These are phyloP conservation scores for Lasioglossum zephyrum DNA, from an alignment of 2,888 invertebrate species.

Conservation along the genomic window DNA sequence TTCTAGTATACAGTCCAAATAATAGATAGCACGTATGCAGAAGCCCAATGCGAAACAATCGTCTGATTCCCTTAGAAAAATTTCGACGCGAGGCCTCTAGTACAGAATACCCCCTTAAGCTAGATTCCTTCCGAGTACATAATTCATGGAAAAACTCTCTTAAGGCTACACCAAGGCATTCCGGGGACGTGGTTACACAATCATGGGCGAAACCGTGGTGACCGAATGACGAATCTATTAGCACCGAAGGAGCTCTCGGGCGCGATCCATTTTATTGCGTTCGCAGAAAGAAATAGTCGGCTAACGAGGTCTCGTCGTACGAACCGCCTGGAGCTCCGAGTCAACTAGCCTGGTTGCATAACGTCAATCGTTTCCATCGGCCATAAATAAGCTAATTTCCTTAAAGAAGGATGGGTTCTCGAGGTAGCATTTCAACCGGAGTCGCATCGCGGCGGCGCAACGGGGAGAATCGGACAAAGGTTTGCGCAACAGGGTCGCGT, in stretches of 20 bases:
- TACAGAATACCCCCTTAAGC: background rate
- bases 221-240: constrained; percentile 28
- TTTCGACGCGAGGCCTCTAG: background rate
- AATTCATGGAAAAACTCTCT: constrained; percentile 11
- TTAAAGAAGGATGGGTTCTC: constrained; percentile 13
- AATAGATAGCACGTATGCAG: background rate
- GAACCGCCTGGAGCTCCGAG: constrained; percentile 26
- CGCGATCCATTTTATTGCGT: constrained; percentile 2
- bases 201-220: constrained; percentile 18
- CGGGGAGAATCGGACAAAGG: background rate
- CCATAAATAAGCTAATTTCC: constrained; percentile 29
- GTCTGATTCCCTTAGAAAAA: background rate
- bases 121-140: constrained; percentile 10
- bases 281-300: constrained; percentile 27
- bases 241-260: background rate
- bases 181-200: constrained; percentile 28
- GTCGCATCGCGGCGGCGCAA: background rate
- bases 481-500: constrained; percentile 10
- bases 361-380: constrained; percentile 17
- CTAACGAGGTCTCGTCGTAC: constrained; percentile 23
- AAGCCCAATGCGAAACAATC: background rate
- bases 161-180: constrained; percentile 23
- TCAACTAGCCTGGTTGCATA: constrained; percentile 34
- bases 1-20: background rate
- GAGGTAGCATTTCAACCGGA: background rate